Base-by-base conservation (phyloP, 2,113 vertebrate species). In the Chascanopsetta lugubris region DNA sequence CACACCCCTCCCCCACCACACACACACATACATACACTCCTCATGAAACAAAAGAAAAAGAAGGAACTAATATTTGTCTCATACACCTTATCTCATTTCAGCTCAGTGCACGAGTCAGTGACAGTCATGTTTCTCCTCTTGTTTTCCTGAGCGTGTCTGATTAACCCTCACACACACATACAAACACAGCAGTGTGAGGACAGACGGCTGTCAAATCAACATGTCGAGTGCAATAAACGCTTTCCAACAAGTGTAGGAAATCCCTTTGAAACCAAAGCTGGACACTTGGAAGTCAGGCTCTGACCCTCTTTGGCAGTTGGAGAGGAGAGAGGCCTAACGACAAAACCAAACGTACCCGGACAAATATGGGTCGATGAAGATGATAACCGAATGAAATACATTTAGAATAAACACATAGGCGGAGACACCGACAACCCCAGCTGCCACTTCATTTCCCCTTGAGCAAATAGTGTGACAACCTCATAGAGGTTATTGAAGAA, bases 401-500 rank as follows among this genome's bases (percentile, higher is more conserved):
- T 38, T 38, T 4, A 38, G 6, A 38, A 38, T 15, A 38, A 38
- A 38, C 17, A 38, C 13, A 38, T 17, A 38, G 32, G 32, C 9
- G 12, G 32, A 34, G 21, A 22, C 20, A 10, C 8, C 21, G 43
- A 45, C 18, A 21, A 8, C 18, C 20, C 3, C 3, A 40, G 38
- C n/a, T 6, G 5, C 38, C 15, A 15, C 0, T 3, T 40, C n/a
- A 4, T 12, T 12, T 13, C 32, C 32, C 1, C 32, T 12, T 8
- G 10, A 30, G 29, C 29, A 34, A 4, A 11, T 4, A 34, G 36
- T 15, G 64, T 36, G 47, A 29, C 45, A 48, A 12, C n/a, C 21
- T 25, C 64, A 82, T 45, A 62, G 29, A 45, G 32, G 45, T n/a
- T 21, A 29, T 9, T n/a, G 6, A 21, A 21, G 22, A n/a, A 1